Percentiles rank a stretch among this genome's conserved stretches.
These are phyloP conservation scores for Pteropus rufus DNA, from an alignment of 2,797 vertebrate genomes.

Conservation along the genomic window DNA sequence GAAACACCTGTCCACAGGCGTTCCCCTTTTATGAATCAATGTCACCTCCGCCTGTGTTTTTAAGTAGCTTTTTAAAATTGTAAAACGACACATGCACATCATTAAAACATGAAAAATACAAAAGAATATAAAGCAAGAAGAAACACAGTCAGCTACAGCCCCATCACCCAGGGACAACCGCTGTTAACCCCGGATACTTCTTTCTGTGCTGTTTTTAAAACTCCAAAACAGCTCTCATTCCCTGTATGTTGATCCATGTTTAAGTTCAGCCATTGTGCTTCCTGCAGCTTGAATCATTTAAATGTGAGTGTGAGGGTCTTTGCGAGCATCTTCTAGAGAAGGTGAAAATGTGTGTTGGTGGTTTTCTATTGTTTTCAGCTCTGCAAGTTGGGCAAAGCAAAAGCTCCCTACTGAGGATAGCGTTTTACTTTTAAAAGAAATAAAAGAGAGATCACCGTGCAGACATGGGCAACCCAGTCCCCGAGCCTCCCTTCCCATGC, in stretches of 20 bases:
- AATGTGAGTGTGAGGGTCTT: neutral
- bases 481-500: neutral
- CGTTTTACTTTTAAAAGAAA: slow-evolving; percentile 27
- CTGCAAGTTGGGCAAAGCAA: neutral
- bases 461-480: neutral
- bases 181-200: neutral
- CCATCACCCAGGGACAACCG: neutral
- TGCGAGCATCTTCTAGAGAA: neutral
- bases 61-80: neutral
- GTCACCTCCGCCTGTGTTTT: neutral
- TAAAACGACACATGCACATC: neutral
- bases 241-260: neutral
- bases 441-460: neutral
- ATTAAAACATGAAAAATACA: neutral
- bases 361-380: neutral
- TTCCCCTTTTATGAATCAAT: neutral
- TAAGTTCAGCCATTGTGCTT: neutral
- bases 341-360: neutral
- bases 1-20: neutral
- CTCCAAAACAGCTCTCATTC: neutral
- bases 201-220: neutral
- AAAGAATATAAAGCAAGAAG: neutral
- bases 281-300: neutral
- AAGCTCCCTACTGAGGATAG: neutral
- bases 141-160: neutral